Evolutionary conservation across 2,888 invertebrate genomes (phyloP), one percentile per base, ranked within the genome.

Genomic region (Rhamnusium bicolor): DNA sequence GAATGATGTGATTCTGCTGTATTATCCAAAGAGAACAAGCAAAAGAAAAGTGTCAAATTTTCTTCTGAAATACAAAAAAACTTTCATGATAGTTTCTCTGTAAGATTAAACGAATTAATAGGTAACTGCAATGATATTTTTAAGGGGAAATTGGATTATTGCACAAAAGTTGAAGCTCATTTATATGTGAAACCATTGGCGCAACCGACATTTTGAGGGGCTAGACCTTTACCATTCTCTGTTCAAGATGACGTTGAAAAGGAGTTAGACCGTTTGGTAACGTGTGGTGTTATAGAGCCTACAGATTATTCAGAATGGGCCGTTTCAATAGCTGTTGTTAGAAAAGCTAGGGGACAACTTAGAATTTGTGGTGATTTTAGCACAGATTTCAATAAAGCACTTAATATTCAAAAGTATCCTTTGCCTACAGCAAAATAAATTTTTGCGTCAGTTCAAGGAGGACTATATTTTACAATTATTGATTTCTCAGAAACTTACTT

Each of bases 361-460:
- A 69, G 83, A 24, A 81, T 80, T n/a, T 86, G 86, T 69, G 85
- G 83, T 0, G 85, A 87, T 75, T 85, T 77, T 70, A 82, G 81
- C 61, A 61, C 77, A 12, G 75, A 71, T 0, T 16, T 80, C n/a
- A 80, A 78, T 46, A 51, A 61, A 24, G 27, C 49, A 14, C n/a
- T 72, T 12, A 54, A 69, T 18, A 32, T 72, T 12, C 65, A 69
- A 14, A 46, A 69, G 60, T 69, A 72, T 16, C 72, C 74, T n/a
- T 24, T 71, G 1, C 69, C 71, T 29, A 68, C 29, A 21, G 46
- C 63, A 0, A 69, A 71, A 16, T 65, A 73, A 47, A 65, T 76
- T 53, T 73, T 76, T 47, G 27, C 70, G 12, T 58, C 54, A 12
- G 12, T 73, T 40, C 53, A 53, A 14, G 63, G 68, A 6, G 68